These are phyloP conservation scores for Entelurus aequoreus DNA, from an alignment of 2,113 vertebrate genomes.

Conservation along the genomic window DNA sequence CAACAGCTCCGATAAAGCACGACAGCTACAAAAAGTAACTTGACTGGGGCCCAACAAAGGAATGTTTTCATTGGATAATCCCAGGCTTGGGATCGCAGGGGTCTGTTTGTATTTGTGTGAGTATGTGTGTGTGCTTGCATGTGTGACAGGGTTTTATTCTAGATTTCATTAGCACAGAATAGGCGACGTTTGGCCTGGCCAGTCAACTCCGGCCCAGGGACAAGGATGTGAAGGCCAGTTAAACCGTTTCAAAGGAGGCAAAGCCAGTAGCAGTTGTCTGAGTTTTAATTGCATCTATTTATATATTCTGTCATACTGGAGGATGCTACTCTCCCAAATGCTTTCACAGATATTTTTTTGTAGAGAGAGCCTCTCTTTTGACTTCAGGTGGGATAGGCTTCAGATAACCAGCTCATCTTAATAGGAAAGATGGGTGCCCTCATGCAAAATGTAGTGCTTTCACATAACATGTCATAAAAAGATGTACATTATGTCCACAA, in stretches of 20 bases:
- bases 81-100: conserved; percentile 31
- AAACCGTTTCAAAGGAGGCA: conserved; percentile 48
- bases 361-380: too few relatives aligned
- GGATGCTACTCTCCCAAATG: neutral
- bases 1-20: conserved; percentile 60
- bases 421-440: too few relatives aligned
- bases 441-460: too few relatives aligned
- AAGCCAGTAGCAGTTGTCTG: conserved; percentile 36
- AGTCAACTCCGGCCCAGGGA: conserved; percentile 53
- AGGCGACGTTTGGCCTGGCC: conserved; percentile 60
- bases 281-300: conserved; percentile 36
- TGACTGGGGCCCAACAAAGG: conserved; percentile 63
- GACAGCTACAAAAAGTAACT: conserved; percentile 68
- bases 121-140: conserved; percentile 13
- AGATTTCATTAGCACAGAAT: conserved; percentile 66
- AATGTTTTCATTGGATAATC: conserved; percentile 69
- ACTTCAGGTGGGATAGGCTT: too few relatives aligned
- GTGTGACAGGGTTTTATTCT: conserved; percentile 45
- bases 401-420: too few relatives aligned
- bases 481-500: too few relatives aligned
- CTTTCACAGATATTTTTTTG: too few relatives aligned
- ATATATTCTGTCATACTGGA: conserved; percentile 19
- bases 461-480: too few relatives aligned
- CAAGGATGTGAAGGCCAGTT: conserved; percentile 59
- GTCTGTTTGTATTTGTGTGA: conserved; percentile 19